Conservation (phyloP, 2,888 invertebrate species). For the Suillia variegata region DNA sequence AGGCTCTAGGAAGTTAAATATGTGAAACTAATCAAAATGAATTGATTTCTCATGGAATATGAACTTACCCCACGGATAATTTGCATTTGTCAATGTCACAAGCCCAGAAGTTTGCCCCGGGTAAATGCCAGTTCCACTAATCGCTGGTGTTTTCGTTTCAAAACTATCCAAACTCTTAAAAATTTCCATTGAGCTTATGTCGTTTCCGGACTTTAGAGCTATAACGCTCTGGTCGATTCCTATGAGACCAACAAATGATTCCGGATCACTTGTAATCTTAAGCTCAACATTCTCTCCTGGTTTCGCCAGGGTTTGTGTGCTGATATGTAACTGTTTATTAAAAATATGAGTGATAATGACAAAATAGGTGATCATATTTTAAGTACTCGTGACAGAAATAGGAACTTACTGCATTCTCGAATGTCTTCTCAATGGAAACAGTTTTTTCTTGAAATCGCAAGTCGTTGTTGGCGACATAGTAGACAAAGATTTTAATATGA, state of each 20-base stretch:
- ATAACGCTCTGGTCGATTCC: slow-evolving; percentile 87
- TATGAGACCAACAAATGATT: slow-evolving; percentile 84
- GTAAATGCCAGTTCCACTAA: slow-evolving; percentile 45
- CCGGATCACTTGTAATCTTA: slow-evolving; percentile 78
- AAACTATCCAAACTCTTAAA: slow-evolving; percentile 69
- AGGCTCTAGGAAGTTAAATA: no score
- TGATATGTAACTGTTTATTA: slow-evolving; percentile 71
- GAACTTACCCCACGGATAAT: slow-evolving; percentile 55
- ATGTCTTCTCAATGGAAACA: slow-evolving; percentile 75
- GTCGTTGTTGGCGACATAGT: slow-evolving; percentile 75
- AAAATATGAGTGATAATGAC: not conserved
- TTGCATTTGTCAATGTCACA: slow-evolving; percentile 56
- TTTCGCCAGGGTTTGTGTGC: slow-evolving; percentile 69
- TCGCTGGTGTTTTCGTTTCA: slow-evolving; percentile 62
- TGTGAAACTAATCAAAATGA: no score
- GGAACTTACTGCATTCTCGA: slow-evolving; percentile 77
- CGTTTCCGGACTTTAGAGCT: slow-evolving; percentile 71
- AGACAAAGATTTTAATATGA: slow-evolving; percentile 78
- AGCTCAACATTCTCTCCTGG: slow-evolving; percentile 82
- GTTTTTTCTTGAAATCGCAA: slow-evolving; percentile 84
- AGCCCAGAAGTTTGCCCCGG: slow-evolving; percentile 52
- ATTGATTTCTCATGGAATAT: no score
- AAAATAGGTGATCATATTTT: not conserved
- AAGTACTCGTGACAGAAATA: not conserved
- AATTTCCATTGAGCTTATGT: slow-evolving; percentile 64